Percentiles rank a stretch among this genome's conserved stretches.
Conservation (phyloP, 2,888 invertebrate genomes). For the Papilio protenor region DNA sequence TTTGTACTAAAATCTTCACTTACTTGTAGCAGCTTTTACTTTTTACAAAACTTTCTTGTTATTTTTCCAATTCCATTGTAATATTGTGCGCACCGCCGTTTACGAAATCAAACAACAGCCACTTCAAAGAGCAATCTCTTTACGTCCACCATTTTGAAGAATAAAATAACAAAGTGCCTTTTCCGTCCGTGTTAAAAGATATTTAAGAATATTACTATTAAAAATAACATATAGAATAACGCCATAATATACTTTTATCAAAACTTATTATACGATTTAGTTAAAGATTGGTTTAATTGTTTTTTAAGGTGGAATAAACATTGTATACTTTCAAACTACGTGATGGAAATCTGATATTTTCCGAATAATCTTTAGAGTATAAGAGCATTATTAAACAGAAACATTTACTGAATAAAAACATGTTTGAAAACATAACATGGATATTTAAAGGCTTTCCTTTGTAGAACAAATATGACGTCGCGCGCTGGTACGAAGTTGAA, state of each 20-base stretch:
- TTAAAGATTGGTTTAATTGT: no score
- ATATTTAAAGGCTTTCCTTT: background rate
- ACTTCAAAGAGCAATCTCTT: background rate
- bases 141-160: background rate
- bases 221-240: background rate
- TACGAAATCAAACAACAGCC: background rate
- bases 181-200: background rate
- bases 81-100: background rate
- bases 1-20: background rate
- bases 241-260: background rate
- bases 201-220: background rate
- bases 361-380: no score
- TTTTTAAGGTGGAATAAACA: no score
- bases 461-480: background rate
- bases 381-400: no score
- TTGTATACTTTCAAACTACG: no score
- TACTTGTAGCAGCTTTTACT: background rate
- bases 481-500: constrained; percentile 4
- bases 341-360: no score
- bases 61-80: constrained; percentile 6
- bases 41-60: background rate
- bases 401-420: background rate
- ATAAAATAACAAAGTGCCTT: background rate
- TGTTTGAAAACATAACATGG: background rate
- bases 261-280: no score